Conservation (phyloP, 2,888 invertebrate species). For the Drosophila leonis region DNA sequence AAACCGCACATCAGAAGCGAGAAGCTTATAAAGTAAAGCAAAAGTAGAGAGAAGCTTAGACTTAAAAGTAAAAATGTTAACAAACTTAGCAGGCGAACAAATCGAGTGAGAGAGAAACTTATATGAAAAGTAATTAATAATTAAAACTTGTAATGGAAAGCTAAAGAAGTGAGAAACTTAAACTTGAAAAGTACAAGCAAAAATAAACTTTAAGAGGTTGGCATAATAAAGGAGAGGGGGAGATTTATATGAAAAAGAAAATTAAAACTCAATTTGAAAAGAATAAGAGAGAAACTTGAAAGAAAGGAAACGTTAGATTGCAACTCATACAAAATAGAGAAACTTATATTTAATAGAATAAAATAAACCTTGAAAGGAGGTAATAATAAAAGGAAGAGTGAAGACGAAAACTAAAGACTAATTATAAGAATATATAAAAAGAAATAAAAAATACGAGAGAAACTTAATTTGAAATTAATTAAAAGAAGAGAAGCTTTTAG, state of each 20-base stretch:
- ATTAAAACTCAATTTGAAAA: no score
- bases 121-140: neutral
- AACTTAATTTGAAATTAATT: no score
- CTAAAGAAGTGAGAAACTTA: neutral
- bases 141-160: constrained; percentile 4
- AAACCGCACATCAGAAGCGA: neutral
- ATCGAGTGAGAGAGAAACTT: neutral
- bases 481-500: no score
- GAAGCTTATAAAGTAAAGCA: neutral
- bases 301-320: no score
- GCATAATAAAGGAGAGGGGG: neutral
- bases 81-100: neutral
- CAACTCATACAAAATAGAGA: no score
- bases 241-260: neutral
- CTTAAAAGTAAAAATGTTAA: neutral
- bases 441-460: no score
- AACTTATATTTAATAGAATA: no score
- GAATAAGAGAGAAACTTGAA: no score
- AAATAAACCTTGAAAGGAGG: no score
- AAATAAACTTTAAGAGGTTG: neutral
- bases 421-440: no score
- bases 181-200: neutral
- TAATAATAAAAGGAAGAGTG: no score
- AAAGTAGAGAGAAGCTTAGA: neutral
- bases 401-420: no score